Conservation (phyloP, 2,888 invertebrate genomes). For the Drosophila algonquin region DNA sequence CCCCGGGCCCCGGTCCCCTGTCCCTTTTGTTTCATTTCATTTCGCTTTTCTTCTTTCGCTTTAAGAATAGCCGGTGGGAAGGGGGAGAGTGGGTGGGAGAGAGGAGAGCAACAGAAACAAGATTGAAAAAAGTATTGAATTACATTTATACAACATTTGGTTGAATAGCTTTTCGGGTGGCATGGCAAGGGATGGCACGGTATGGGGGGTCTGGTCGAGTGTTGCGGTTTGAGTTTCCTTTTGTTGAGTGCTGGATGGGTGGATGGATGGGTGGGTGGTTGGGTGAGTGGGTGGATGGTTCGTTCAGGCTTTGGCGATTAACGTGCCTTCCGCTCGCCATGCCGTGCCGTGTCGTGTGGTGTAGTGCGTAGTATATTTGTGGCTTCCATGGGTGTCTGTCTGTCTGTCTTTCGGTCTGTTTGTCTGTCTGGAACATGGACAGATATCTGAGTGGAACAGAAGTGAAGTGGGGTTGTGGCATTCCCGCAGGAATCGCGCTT, state of each 20-base stretch:
- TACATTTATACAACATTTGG: conserved; percentile 78
- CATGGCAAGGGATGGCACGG: conserved; percentile 46
- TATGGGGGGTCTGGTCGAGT: conserved; percentile 34
- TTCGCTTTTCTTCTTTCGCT: conserved; percentile 7
- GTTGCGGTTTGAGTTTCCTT: conserved; percentile 74
- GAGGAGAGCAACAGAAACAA: conserved; percentile 40
- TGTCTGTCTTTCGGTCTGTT: neutral
- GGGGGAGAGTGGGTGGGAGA: conserved; percentile 33
- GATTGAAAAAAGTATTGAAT: conserved; percentile 78
- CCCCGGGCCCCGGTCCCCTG: neutral
- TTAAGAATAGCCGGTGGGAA: neutral
- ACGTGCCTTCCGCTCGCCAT: conserved; percentile 32
- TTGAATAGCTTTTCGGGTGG: conserved; percentile 64
- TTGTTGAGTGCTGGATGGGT: conserved; percentile 57
- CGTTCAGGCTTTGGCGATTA: conserved; percentile 35
- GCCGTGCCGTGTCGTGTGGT: conserved; percentile 10
- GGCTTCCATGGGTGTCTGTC: conserved; percentile 39
- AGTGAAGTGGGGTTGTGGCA: conserved; percentile 53
- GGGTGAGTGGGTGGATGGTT: conserved; percentile 21
- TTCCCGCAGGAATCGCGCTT: conserved; percentile 69
- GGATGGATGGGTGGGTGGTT: conserved; percentile 37
- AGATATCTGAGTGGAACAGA: conserved; percentile 31
- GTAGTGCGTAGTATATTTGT: conserved; percentile 26
- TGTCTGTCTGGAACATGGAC: conserved; percentile 16
- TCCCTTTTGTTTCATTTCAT: conserved; percentile 14